Evolutionary conservation across 2,797 vertebrate genomes (phyloP), one percentile per base, ranked within the genome.

Genomic region (Manis javanica): DNA sequence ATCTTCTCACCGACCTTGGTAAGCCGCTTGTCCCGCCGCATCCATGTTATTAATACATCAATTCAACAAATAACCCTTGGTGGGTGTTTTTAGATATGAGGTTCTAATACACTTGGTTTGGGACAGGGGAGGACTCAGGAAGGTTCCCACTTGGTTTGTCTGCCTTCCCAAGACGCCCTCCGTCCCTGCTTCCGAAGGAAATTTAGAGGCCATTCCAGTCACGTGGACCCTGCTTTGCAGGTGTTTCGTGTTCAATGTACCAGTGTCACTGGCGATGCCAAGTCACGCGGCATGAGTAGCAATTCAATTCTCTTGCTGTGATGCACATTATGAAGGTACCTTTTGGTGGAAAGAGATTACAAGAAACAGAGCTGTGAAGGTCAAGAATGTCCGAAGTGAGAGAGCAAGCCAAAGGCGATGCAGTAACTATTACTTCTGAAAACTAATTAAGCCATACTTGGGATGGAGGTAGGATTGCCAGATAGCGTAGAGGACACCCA

Each of bases 251-350:
- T 16, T 13, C 3, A 16, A 15, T 13, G 1, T 1, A 0, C n/a
- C 2, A 3, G 55, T 7, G 2, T 2, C 34, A 1, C 26, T 13
- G 2, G 9, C 24, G 12, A 23, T 2, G 24, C 49, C 3, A 46
- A 4, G 16, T 23, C 2, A 0, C 46, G 11, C 37, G 1, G 0
- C 13, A 0, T 0, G 3, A 11, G 2, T 6, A n/a, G 42, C 0
- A 1, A 7, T 1, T 2, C 18, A 2, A 1, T 23, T 5, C 34
- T n/a, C 57, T 86, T 21, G 59, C 14, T 16, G 7, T 10, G 5
- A 75, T 69, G 46, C 72, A 34, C 23, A 37, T 24, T 10, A 7
- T 24, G 6, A 57, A 12, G 26, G 34, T 7, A 5, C 1, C 6
- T 39, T 88, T 49, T 68, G 68, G 31, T 5, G 79, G 26, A 13